Evolutionary conservation across 2,113 vertebrate genomes (phyloP).

Genomic region (cattle (Bos taurus)): DNA sequence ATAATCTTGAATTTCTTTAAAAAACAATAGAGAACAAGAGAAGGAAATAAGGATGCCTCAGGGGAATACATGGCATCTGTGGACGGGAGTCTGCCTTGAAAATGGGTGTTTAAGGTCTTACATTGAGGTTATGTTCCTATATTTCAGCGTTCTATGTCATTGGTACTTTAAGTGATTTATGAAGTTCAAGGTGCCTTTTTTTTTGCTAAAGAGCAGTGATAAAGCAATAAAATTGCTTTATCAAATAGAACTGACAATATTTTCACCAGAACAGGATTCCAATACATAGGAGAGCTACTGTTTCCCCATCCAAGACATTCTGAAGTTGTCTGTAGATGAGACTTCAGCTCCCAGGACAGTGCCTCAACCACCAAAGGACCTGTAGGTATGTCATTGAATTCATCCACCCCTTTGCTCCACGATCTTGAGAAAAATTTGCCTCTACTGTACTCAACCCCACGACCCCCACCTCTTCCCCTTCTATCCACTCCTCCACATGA

Average conservation of each 20-base stretch:
- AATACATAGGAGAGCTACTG: neutral
- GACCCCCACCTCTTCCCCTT: neutral
- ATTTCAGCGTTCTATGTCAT: neutral
- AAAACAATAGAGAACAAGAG: neutral
- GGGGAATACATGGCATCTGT: neutral
- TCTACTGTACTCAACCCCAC: neutral
- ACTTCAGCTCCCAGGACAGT: neutral
- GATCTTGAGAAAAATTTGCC: neutral
- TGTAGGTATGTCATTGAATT: neutral
- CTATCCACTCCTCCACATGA: neutral
- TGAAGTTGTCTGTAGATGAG: neutral
- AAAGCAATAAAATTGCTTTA: neutral
- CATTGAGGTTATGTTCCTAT: neutral
- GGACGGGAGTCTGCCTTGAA: neutral
- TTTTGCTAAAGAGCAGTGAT: neutral
- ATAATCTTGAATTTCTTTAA: neutral
- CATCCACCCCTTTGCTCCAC: neutral
- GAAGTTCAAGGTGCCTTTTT: neutral
- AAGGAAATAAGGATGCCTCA: neutral
- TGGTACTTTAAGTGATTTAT: neutral
- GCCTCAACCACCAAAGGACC: neutral
- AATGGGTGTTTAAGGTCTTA: neutral
- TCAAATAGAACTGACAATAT: neutral
- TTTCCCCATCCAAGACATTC: neutral
- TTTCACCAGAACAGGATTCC: neutral